Conservation (phyloP, 2,888 invertebrate species). For the Chrysolina haemoptera region DNA sequence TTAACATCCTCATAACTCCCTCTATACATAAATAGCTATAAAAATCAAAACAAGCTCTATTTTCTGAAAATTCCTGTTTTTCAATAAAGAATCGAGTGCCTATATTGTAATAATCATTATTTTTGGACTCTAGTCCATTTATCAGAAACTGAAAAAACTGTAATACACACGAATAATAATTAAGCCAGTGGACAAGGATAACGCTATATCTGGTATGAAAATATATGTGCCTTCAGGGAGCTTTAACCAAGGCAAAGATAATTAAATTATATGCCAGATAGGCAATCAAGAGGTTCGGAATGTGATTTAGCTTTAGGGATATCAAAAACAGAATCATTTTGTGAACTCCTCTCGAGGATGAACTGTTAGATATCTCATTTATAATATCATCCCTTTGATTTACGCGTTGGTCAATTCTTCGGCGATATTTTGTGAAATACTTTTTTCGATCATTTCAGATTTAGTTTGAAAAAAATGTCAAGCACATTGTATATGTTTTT, state of each 20-base stretch:
- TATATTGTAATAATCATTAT: not conserved
- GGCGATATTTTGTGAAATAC: too few relatives aligned
- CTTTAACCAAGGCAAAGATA: conserved; percentile 14
- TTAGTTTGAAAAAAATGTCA: too few relatives aligned
- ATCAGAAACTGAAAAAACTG: not conserved
- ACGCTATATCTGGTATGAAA: conserved; percentile 19
- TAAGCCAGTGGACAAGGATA: conserved; percentile 15
- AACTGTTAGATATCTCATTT: not conserved
- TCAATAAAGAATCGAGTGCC: too few relatives aligned
- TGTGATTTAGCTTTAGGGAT: not conserved
- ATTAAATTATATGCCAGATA: conserved; percentile 21
- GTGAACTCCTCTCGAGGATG: not conserved
- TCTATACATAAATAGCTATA: too few relatives aligned
- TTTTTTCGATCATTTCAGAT: too few relatives aligned
- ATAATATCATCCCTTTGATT: not conserved
- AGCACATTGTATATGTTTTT: too few relatives aligned
- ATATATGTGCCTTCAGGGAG: conserved; percentile 18
- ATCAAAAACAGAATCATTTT: conserved; percentile 2
- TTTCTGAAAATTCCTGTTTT: too few relatives aligned
- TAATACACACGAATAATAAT: conserved; percentile 13
- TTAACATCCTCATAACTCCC: too few relatives aligned
- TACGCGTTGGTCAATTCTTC: too few relatives aligned
- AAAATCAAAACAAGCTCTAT: too few relatives aligned
- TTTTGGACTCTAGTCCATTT: conserved; percentile 5
- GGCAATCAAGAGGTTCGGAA: conserved; percentile 13